A percentile compares a stretch with the other conserved stretches of the same genome.
phyloP scores from a whole-genome alignment of 2,797 vertebrate genomes.

The Myiotriccus ornatus region DNA sequence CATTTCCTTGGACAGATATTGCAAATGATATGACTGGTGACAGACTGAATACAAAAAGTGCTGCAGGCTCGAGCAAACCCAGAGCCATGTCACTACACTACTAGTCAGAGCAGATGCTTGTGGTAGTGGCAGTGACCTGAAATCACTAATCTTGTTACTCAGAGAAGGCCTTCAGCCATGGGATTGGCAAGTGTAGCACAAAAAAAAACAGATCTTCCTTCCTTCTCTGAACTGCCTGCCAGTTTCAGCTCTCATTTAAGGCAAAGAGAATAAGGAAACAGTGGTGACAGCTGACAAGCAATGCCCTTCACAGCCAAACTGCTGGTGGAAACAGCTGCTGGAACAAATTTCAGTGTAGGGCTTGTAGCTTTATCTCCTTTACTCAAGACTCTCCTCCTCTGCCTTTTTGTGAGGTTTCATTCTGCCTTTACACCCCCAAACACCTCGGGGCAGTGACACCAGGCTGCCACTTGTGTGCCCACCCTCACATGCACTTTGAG shows the following conservation, averaged over 20 bases:
- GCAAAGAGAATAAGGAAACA: background rate
- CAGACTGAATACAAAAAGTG: background rate
- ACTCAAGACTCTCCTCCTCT: background rate
- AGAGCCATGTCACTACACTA: background rate
- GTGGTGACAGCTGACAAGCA: background rate
- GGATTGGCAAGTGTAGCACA: background rate
- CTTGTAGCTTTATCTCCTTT: background rate
- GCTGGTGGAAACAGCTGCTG: background rate
- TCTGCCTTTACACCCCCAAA: background rate
- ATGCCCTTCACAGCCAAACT: background rate
- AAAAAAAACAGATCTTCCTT: background rate
- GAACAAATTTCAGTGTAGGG: background rate
- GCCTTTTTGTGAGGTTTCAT: background rate
- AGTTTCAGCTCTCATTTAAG: background rate
- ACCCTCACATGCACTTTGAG: background rate
- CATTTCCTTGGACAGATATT: background rate
- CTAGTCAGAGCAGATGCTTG: slow-evolving; percentile 20
- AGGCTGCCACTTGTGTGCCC: background rate
- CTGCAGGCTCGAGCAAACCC: background rate
- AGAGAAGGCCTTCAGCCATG: background rate
- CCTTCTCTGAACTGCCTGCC: background rate
- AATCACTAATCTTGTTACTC: background rate
- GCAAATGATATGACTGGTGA: background rate
- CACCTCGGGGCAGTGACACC: background rate
- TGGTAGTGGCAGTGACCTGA: background rate